Evolutionary conservation across 2,797 vertebrate species (phyloP).

Genomic region (Sardinella longiceps): DNA sequence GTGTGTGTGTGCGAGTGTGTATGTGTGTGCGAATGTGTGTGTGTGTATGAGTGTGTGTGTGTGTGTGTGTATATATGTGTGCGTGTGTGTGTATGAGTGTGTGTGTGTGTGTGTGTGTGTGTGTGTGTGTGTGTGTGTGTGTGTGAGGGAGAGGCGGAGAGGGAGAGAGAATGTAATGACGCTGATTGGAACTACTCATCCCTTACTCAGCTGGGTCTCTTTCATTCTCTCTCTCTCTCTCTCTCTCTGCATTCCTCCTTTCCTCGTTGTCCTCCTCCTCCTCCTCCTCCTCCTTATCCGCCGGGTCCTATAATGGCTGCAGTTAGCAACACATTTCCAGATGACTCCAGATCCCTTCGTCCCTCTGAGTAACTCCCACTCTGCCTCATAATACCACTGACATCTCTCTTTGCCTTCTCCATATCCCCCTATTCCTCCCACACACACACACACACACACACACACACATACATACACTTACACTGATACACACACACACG

Average conservation of each 20-base stretch:
- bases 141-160: not conserved
- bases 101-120: not conserved
- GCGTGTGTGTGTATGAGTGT: not conserved
- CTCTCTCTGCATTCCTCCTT: not conserved
- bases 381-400: slow-evolving; percentile 20
- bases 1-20: not conserved
- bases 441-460: slow-evolving; percentile 18
- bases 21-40: not conserved
- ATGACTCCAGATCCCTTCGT: slow-evolving; percentile 8
- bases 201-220: slow-evolving; percentile 9
- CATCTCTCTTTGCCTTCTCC: slow-evolving; percentile 16
- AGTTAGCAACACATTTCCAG: slow-evolving; percentile 25
- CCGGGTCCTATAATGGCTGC: slow-evolving; percentile 3
- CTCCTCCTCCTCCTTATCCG: not conserved
- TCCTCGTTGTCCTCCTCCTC: not conserved
- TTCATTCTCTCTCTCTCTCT: slow-evolving; percentile 25
- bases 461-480: not conserved
- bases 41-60: not conserved
- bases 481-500: not conserved
- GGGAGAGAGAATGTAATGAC: not conserved
- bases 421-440: not conserved
- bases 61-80: too few species aligned
- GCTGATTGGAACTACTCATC: slow-evolving; percentile 13
- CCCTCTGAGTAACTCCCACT: slow-evolving; percentile 7
- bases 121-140: not conserved